These are phyloP conservation scores for Sturnus vulgaris DNA, from an alignment of 2,113 vertebrate species.

Conservation along the genomic window DNA sequence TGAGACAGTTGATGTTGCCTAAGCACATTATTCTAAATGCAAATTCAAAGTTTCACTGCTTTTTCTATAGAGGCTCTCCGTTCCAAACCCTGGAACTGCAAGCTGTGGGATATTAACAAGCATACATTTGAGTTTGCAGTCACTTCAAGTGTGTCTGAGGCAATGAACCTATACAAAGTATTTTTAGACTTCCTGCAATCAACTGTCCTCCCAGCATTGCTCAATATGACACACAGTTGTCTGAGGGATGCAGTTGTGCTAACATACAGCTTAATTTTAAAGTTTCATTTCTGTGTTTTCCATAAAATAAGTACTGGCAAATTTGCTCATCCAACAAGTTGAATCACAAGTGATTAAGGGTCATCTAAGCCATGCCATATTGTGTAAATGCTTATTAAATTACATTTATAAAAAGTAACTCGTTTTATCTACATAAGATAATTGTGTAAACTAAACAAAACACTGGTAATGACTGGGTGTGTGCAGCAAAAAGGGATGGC, in stretches of 20 bases:
- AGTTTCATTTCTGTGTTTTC: conserved; percentile 38
- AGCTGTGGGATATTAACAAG: background rate
- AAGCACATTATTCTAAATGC: background rate
- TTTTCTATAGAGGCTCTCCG: background rate
- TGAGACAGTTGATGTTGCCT: background rate
- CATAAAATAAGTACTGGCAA: background rate
- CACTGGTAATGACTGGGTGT: background rate
- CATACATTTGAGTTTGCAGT: background rate
- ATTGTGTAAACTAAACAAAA: conserved; percentile 34
- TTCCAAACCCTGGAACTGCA: background rate
- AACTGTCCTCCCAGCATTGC: conserved; percentile 19
- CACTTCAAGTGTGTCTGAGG: background rate
- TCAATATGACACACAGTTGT: conserved; percentile 30
- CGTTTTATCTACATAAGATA: conserved; percentile 18
- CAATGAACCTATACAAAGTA: conserved; percentile 42
- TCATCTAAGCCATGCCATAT: background rate
- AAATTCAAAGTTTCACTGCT: background rate
- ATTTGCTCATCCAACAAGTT: conserved; percentile 18
- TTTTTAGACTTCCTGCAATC: conserved; percentile 69
- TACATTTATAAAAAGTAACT: background rate
- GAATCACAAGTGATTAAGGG: conserved; percentile 43
- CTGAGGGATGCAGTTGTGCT: conserved; percentile 23
- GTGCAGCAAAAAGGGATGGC: background rate
- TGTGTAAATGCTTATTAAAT: conserved; percentile 32
- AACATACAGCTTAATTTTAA: background rate